Evolutionary conservation across 1,140 invertebrate genomes (phyloP).

Genomic region (honey bee (Apis mellifera)): DNA sequence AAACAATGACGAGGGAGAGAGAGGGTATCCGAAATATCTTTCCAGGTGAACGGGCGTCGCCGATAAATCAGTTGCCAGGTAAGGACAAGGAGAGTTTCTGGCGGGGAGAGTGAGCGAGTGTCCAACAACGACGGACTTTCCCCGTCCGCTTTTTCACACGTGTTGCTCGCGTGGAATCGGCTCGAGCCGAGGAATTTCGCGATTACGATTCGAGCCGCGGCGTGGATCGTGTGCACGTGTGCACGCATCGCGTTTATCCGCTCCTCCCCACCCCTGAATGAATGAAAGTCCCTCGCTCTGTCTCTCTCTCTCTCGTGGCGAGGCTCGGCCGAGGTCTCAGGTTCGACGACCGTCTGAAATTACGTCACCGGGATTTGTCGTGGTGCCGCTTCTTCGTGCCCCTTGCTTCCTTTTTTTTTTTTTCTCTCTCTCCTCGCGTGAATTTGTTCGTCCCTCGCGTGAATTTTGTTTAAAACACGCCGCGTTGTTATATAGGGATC

Average conservation of each 20-base stretch:
- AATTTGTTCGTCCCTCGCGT: neutral
- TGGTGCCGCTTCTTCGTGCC: slow-evolving; percentile 17
- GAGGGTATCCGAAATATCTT: slow-evolving; percentile 46
- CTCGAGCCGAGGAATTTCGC: slow-evolving; percentile 15
- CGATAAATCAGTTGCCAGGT: slow-evolving; percentile 8
- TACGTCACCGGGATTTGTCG: slow-evolving; percentile 61
- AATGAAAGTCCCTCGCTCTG: slow-evolving; percentile 53
- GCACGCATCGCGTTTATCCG: slow-evolving; percentile 1
- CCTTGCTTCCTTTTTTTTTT: neutral
- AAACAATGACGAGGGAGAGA: slow-evolving; percentile 55
- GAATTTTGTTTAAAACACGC: slow-evolving; percentile 36
- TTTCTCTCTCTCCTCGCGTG: neutral
- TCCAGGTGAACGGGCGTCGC: slow-evolving; percentile 3
- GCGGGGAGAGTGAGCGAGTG: too few relatives aligned
- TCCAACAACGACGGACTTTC: neutral
- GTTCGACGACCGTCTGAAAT: slow-evolving; percentile 69
- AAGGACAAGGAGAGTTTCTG: neutral
- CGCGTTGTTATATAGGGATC: too few relatives aligned
- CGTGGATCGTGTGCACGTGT: slow-evolving; percentile 1
- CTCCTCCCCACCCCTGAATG: slow-evolving; percentile 54
- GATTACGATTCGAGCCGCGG: slow-evolving; percentile 29
- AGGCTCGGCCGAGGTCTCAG: slow-evolving; percentile 40
- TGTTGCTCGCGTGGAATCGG: neutral
- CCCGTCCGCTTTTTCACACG: too few relatives aligned
- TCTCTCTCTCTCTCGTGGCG: slow-evolving; percentile 14